These are phyloP conservation scores for Diaphora mendica DNA, from an alignment of 2,888 invertebrate species.

Conservation along the genomic window DNA sequence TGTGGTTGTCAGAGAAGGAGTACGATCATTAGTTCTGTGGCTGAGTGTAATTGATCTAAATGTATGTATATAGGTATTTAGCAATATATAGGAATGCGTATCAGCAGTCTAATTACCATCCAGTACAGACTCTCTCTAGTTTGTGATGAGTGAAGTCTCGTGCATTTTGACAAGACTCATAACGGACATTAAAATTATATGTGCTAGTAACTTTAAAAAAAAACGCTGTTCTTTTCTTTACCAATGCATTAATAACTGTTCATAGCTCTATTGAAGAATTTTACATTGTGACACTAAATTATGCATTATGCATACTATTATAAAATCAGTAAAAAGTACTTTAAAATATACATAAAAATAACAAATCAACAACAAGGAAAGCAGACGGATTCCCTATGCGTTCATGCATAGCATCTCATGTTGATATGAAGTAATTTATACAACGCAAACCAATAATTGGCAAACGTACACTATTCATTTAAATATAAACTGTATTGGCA, in stretches of 20 bases:
- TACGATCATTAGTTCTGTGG: neutral
- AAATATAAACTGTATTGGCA: constrained; percentile 2
- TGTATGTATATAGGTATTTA: neutral
- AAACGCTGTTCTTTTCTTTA: neutral
- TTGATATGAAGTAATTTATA: constrained; percentile 37
- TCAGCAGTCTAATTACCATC: no score
- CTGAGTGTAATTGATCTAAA: no score
- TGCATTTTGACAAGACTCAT: neutral
- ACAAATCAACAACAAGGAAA: constrained; percentile 49
- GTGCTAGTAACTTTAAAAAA: neutral
- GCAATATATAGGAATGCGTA: neutral
- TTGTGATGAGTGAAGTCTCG: neutral
- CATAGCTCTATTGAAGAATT: no score
- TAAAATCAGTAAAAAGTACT: constrained; percentile 19
- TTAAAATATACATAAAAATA: constrained; percentile 35
- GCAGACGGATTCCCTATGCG: constrained; percentile 60
- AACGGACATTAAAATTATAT: neutral
- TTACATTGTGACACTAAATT: neutral
- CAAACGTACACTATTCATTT: constrained; percentile 21
- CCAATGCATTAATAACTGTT: neutral
- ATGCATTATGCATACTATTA: neutral
- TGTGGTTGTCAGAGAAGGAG: no score
- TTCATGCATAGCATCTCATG: constrained; percentile 57
- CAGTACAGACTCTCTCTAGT: neutral
- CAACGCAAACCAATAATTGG: constrained; percentile 37